Base-by-base conservation (phyloP, 2,888 invertebrate genomes). In the Apomyelois bistriatella region DNA sequence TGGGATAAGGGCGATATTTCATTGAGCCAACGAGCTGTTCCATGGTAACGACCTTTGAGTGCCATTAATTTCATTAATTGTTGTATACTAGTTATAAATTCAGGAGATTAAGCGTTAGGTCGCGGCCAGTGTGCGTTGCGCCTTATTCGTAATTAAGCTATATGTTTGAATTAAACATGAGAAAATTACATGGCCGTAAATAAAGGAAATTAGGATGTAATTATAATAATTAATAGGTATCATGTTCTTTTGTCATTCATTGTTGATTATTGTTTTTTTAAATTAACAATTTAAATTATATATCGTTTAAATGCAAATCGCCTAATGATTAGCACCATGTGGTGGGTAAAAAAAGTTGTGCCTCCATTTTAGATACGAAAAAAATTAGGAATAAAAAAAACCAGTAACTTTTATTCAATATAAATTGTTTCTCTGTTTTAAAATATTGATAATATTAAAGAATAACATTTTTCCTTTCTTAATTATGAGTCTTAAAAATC, bases 71-170 rank as follows among this genome's bases (percentile, higher is more conserved):
- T 72, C 56, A 64, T 76, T 83, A 83, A 85, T 77, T 79, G 80
- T 80, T 77, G 78, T 79, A 71, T 76, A 77, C 77, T 76, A 76
- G 76, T 76, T 76, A 79, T 80, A 82, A 70, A 82, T 78, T 80
- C 71, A 73, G 55, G 64, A 72, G 73, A 78, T 81, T 77, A 81
- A 81, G 70, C 72, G 62, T 62, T 68, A 46, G 46, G 35, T 58
- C 53, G 56, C 65, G 57, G 48, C 40, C 54, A 54, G 60, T 64
- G 64, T 59, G 60, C 60, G 60, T 37, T 10, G 53, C 53, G 56
- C 60, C 65, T 64, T 65, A 58, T 62, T 56, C 53, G 51, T 63
- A 60, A 63, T 61, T 58, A 60, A 54, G 51, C 49, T 38, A 55
- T 58, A 55, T 60, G 52, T 60, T 58, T 56, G 58, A 60, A 64